Percentiles rank a stretch among this genome's conserved stretches.
Evolutionary conservation across 2,797 vertebrate genomes (phyloP).

Genomic region (Euthynnus affinis): DNA sequence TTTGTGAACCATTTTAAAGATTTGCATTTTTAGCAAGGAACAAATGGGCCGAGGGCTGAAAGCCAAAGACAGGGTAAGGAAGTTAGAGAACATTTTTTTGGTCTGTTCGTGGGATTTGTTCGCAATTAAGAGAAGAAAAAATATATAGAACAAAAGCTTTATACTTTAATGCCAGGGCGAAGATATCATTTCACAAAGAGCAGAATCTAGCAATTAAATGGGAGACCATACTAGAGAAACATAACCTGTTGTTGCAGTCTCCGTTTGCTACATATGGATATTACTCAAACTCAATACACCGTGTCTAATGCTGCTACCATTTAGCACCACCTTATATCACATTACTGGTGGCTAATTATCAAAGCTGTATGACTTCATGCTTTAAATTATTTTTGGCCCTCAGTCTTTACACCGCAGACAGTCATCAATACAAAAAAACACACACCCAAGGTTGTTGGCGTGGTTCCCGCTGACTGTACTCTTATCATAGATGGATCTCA

Average conservation of each 20-base stretch:
- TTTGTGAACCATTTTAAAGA: neutral
- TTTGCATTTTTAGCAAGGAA: neutral
- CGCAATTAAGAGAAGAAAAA: neutral
- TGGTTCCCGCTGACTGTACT: slow-evolving; percentile 58
- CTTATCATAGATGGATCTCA: slow-evolving; percentile 62
- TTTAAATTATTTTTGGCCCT: slow-evolving; percentile 41
- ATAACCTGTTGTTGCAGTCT: slow-evolving; percentile 32
- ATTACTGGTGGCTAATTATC: slow-evolving; percentile 59
- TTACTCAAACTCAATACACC: slow-evolving; percentile 27
- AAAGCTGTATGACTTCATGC: slow-evolving; percentile 43
- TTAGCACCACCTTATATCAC: slow-evolving; percentile 32
- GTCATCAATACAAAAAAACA: slow-evolving; percentile 51
- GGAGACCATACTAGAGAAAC: neutral
- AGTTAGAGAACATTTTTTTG: neutral
- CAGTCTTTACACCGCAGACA: slow-evolving; percentile 38
- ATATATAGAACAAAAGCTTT: neutral
- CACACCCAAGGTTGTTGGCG: slow-evolving; percentile 63
- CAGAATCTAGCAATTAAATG: slow-evolving; percentile 32
- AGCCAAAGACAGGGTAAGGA: neutral
- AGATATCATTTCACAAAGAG: slow-evolving; percentile 44
- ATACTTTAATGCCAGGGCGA: slow-evolving; percentile 6
- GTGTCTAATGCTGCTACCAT: slow-evolving; percentile 39
- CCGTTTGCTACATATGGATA: slow-evolving; percentile 51
- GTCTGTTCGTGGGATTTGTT: slow-evolving; percentile 3
- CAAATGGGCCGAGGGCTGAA: neutral